phyloP scores from a whole-genome alignment of 2,113 vertebrate genomes.

The Cephalopterus ornatus region DNA sequence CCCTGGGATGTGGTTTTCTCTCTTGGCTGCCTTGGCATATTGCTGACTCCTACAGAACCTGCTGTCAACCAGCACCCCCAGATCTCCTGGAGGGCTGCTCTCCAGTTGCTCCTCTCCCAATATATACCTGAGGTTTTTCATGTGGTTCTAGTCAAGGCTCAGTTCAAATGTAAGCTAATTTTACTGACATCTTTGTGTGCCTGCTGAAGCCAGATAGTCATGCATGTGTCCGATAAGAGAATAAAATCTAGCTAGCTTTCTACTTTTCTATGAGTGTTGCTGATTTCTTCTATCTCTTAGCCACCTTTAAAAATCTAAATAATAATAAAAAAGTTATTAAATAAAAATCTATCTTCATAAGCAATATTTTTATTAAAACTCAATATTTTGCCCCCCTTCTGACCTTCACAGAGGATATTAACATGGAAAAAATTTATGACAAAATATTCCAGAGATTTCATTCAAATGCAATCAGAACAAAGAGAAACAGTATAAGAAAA shows the following conservation, averaged over 20 bases:
- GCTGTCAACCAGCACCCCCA: neutral
- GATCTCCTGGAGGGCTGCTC: neutral
- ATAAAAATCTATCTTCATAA: neutral
- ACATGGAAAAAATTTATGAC: neutral
- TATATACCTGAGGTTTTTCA: neutral
- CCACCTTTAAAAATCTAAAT: neutral
- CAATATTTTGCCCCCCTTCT: neutral
- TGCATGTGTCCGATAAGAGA: neutral
- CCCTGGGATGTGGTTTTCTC: neutral
- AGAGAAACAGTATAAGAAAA: neutral
- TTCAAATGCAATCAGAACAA: neutral
- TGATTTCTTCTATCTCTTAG: neutral
- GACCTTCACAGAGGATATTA: neutral
- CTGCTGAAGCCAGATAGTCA: neutral
- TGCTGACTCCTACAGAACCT: neutral
- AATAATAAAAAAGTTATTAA: neutral
- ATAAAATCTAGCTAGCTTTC: neutral
- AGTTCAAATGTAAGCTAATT: neutral
- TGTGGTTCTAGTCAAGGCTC: neutral
- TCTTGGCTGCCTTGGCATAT: rapidly evolving
- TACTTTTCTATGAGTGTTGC: neutral
- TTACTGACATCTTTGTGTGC: neutral
- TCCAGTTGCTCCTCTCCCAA: neutral
- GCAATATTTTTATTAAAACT: neutral
- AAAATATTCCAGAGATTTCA: neutral